Conservation (phyloP, 2,888 invertebrate species). For the Cancer borealis region DNA sequence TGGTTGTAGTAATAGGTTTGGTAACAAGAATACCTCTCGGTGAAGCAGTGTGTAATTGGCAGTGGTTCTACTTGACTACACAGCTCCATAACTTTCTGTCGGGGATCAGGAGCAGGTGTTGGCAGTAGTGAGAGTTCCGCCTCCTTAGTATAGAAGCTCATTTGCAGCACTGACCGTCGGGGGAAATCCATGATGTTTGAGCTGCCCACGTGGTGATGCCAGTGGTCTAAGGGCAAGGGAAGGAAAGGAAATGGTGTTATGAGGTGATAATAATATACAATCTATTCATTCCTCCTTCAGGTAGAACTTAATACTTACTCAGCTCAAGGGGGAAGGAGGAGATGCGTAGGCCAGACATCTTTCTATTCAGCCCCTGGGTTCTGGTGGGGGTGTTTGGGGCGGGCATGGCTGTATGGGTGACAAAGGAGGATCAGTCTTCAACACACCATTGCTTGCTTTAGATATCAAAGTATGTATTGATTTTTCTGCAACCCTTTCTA, state of each 20-base stretch:
- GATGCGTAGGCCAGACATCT: conserved; percentile 10
- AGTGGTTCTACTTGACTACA: conserved; percentile 67
- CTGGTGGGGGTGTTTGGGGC: conserved; percentile 28
- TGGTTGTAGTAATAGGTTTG: background rate
- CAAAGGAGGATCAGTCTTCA: background rate
- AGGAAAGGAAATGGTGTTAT: background rate
- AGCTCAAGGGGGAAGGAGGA: conserved; percentile 44
- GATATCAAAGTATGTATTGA: too few relatives aligned
- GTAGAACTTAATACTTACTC: conserved; percentile 25
- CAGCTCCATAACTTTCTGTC: conserved; percentile 61
- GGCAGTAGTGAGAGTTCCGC: background rate
- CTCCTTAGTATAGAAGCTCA: background rate
- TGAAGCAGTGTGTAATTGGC: conserved; percentile 66
- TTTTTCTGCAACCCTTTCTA: too few relatives aligned
- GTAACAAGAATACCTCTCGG: conserved; percentile 51
- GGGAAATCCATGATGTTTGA: background rate
- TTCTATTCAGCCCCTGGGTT: background rate
- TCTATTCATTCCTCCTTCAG: background rate
- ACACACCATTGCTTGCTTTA: background rate
- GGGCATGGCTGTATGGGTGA: background rate
- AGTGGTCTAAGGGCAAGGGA: conserved; percentile 16
- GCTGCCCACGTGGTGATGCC: background rate
- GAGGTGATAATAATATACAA: background rate
- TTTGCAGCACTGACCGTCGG: conserved; percentile 23
- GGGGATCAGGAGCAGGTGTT: conserved; percentile 46